phyloP scores from a whole-genome alignment of 2,113 vertebrate genomes.

The Garra rufa region DNA sequence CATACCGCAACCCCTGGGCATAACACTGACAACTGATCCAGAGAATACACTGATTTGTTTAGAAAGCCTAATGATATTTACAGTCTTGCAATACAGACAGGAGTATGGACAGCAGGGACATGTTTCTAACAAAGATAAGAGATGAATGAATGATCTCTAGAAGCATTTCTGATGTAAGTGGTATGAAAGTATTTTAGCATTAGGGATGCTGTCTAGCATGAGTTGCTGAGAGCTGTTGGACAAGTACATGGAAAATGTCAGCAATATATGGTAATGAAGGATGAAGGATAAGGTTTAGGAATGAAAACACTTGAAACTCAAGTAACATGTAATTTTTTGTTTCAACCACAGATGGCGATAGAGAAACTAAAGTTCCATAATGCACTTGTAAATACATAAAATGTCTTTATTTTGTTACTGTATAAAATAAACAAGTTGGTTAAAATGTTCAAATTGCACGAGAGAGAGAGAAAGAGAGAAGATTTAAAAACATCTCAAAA shows the following conservation, averaged over 20 bases:
- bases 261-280: too few relatives aligned
- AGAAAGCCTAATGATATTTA: conserved; percentile 43
- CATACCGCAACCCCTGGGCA: conserved; percentile 5
- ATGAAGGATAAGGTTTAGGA: too few relatives aligned
- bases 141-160: neutral
- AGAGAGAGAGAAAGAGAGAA: too few relatives aligned
- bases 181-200: neutral
- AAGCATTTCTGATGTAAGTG: neutral
- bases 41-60: conserved; percentile 36
- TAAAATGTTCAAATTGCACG: too few relatives aligned
- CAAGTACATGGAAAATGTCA: too few relatives aligned
- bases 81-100: neutral
- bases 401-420: neutral
- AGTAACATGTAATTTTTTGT: neutral
- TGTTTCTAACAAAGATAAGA: neutral
- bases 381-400: neutral
- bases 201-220: too few relatives aligned
- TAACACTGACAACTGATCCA: conserved; percentile 28
- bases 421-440: neutral
- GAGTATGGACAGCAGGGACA: neutral
- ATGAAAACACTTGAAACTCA: too few relatives aligned
- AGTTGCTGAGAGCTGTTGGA: neutral
- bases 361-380: neutral
- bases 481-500: neutral
- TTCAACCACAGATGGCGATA: neutral